Percentiles rank a stretch among this genome's conserved stretches.
Conservation (phyloP, 1,140 invertebrate species). For the Bombus waltoni region DNA sequence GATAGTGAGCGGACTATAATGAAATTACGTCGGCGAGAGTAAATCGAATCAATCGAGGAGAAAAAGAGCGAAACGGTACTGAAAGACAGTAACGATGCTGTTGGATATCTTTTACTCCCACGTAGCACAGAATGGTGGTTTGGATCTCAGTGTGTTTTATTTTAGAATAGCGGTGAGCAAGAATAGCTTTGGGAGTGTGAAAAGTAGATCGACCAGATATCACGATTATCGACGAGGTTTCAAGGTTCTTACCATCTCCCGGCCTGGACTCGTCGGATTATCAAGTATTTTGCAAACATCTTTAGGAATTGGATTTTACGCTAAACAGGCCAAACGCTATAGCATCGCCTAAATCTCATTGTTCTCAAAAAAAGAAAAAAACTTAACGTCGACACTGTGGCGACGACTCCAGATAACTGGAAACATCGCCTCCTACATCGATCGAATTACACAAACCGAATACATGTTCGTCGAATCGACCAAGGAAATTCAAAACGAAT, state of each 20-base stretch:
- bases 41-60: too few relatives aligned
- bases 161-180: neutral
- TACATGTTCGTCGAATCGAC: too few relatives aligned
- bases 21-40: too few relatives aligned
- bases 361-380: neutral
- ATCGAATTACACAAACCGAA: too few relatives aligned
- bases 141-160: too few relatives aligned
- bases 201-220: neutral
- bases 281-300: neutral
- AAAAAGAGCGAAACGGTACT: too few relatives aligned
- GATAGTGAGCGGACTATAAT: too few relatives aligned
- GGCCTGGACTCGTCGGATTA: neutral
- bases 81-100: neutral
- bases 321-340: neutral
- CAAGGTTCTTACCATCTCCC: neutral
- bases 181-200: neutral
- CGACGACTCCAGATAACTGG: fast-evolving
- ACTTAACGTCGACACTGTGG: neutral
- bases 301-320: neutral
- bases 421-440: neutral
- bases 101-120: neutral
- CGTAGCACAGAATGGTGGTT: too few relatives aligned
- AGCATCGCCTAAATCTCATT: neutral
- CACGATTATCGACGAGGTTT: neutral
- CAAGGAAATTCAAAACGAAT: too few relatives aligned